Percentiles rank a stretch among this genome's conserved stretches.
phyloP scores from a whole-genome alignment of 2,113 vertebrate species.

The Silurus asotus region DNA sequence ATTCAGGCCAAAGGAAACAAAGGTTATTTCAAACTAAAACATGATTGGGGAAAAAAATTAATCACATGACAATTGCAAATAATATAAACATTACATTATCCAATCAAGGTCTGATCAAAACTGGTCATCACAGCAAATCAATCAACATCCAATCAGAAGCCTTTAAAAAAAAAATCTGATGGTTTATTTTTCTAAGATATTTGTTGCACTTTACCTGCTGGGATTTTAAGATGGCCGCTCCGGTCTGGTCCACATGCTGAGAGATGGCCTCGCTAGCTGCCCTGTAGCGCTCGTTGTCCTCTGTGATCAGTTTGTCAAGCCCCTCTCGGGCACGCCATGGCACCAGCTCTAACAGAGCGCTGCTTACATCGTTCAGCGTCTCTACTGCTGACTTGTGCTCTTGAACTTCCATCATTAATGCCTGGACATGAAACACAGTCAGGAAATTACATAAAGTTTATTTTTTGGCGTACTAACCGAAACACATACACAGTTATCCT shows the following conservation, averaged over 20 bases:
- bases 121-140: constrained; percentile 38
- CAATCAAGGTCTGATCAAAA: constrained; percentile 32
- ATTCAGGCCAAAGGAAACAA: too few relatives aligned
- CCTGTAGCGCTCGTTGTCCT: constrained; percentile 87
- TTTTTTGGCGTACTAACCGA: background rate
- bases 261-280: constrained; percentile 76
- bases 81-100: background rate
- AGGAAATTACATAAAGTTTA: too few relatives aligned
- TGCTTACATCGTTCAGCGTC: constrained; percentile 87
- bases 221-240: constrained; percentile 85
- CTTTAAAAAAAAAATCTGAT: background rate
- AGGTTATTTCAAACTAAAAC: too few relatives aligned
- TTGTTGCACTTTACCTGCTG: constrained; percentile 82
- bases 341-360: constrained; percentile 88
- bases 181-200: background rate
- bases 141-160: background rate
- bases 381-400: constrained; percentile 81
- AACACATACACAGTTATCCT: background rate
- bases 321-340: constrained; percentile 92
- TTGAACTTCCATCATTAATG: constrained; percentile 82
- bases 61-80: too few relatives aligned
- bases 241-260: constrained; percentile 87
- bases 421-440: constrained; percentile 65
- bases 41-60: background rate
- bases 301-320: constrained; percentile 86